Base-by-base conservation (phyloP, 1,140 invertebrate genomes). In the Ooceraea biroi region DNA sequence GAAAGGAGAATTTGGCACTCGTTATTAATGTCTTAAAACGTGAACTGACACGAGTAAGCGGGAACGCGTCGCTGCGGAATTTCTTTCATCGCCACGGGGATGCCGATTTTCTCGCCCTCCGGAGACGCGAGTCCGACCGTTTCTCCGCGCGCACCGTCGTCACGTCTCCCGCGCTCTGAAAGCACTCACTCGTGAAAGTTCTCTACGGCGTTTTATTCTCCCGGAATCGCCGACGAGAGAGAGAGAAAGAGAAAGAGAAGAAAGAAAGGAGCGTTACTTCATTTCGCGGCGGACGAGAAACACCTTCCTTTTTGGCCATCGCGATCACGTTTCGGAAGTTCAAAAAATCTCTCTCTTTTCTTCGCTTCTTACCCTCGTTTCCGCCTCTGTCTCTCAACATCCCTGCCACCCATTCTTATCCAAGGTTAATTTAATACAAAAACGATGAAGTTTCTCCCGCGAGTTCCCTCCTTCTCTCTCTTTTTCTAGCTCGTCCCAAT, bases 391-490 rank as follows among this genome's bases (percentile, higher is more conserved):
- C 30, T 25, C 12, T 0, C 19, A 11, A 3, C 19, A 22, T 1
- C n/a, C 0, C 46, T 14, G 5, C 22, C 74, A 36, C 12, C 36
- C 44, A 52, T 10, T 41, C 48, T 50, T 12, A 14, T 19, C 19
- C 76, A 69, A 78, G 63, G 76, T 78, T 78, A 78, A 55, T 78
- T 55, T 69, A 78, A 78, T 78, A 69, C 30, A 57, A 78, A 69
- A 78, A 48, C 48, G 63, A 69, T 63, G 44, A 65, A 57, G 55
- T 63, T 41, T 66, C 84, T 66, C 19, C 14, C 5, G n/a, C 14
- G 5, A 0, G 60, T 22, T 44, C 27, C 76, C 55, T 63, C 12
- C 46, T 22, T 36, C 77, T 57, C 19, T 1, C 14, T 12, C 14
- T 41, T n/a, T n/a, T 25, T 4, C 19, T 14, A 3, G 12, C 71